phyloP scores from a whole-genome alignment of 2,797 vertebrate genomes.

The Spinibarbus caldwelli region DNA sequence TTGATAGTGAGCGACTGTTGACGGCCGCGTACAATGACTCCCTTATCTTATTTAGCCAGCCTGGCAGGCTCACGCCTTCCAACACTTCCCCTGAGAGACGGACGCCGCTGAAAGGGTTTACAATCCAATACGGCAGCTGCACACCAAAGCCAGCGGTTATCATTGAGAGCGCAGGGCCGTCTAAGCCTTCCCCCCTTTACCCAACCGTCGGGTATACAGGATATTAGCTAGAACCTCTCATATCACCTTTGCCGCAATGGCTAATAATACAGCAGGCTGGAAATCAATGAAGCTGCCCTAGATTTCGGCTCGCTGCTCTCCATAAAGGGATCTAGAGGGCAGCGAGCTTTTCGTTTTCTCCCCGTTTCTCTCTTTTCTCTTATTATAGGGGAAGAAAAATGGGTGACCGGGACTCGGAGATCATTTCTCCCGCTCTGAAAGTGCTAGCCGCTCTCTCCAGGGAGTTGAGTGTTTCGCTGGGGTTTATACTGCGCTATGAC shows the following conservation, averaged over 20 bases:
- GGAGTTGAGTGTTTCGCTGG: conserved; percentile 52
- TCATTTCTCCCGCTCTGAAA: conserved; percentile 67
- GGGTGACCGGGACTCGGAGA: conserved; percentile 75
- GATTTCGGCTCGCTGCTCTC: conserved; percentile 76
- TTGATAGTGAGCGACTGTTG: conserved; percentile 68
- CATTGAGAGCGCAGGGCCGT: conserved; percentile 28
- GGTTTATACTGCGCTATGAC: conserved; percentile 64
- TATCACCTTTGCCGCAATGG: conserved; percentile 77
- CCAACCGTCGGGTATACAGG: conserved; percentile 69
- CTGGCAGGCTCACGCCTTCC: conserved; percentile 71
- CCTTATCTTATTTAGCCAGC: conserved; percentile 83
- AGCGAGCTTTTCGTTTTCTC: conserved; percentile 54
- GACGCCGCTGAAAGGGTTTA: conserved; percentile 35
- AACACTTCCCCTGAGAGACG: conserved; percentile 55
- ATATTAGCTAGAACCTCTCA: conserved; percentile 77
- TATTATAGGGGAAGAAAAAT: conserved; percentile 80
- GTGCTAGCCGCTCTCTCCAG: conserved; percentile 46
- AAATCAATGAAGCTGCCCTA: conserved; percentile 83
- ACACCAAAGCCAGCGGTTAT: conserved; percentile 52
- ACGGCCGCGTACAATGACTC: conserved; percentile 74
- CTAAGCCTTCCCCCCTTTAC: conserved; percentile 43
- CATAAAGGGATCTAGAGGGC: conserved; percentile 82
- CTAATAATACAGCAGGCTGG: conserved; percentile 80
- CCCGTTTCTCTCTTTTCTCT: conserved; percentile 71
- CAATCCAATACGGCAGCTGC: conserved; percentile 39